Conservation (phyloP, 2,888 invertebrate genomes). For the Stramonita haemastoma region DNA sequence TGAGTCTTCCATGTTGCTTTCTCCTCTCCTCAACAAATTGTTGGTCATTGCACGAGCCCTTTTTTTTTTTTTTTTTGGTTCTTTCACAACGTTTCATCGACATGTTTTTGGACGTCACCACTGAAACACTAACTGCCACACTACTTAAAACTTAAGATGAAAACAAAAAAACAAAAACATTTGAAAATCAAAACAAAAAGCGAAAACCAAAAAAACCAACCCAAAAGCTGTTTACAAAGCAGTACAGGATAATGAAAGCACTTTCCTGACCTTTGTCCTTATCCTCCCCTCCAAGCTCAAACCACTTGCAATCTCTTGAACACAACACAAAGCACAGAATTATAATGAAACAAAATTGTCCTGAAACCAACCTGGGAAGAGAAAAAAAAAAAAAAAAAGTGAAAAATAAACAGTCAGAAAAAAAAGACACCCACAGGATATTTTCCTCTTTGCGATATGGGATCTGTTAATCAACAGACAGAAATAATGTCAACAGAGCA, state of each 20-base stretch:
- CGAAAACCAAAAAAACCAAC: neutral
- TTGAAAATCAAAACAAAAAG: neutral
- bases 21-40: neutral
- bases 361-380: too few species aligned
- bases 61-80: neutral
- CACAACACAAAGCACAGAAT: too few species aligned
- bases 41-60: neutral
- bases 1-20: neutral
- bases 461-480: too few species aligned
- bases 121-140: neutral
- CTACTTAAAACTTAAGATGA: neutral
- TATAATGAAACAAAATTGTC: too few species aligned
- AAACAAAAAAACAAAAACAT: neutral
- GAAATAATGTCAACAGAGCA: too few species aligned
- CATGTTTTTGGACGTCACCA: constrained; percentile 5
- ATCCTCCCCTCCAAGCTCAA: neutral
- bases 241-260: neutral
- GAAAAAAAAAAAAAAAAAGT: too few species aligned
- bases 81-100: neutral
- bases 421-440: too few species aligned
- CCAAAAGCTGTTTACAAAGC: neutral
- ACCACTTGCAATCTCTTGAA: neutral
- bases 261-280: neutral
- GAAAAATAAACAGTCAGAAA: too few species aligned
- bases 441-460: too few species aligned